These are phyloP conservation scores for Marmota flaviventris DNA, from an alignment of 2,113 vertebrate genomes.

Conservation along the genomic window DNA sequence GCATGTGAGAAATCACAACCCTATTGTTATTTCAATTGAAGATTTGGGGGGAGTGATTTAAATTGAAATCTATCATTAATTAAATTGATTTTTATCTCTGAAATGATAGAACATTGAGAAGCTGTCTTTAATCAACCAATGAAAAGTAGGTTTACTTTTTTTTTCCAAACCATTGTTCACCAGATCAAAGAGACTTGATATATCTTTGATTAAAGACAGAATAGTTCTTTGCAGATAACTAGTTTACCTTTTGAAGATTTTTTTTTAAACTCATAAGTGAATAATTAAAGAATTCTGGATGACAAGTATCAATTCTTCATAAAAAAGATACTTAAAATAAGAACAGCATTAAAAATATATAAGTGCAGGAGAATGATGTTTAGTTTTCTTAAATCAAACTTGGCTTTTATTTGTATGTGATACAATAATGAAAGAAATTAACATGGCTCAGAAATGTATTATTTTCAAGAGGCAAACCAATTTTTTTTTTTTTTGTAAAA, in stretches of 20 bases:
- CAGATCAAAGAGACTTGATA: constrained; percentile 79
- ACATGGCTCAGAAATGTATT: neutral
- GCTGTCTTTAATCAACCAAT: constrained; percentile 33
- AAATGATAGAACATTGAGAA: constrained; percentile 53
- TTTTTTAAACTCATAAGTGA: constrained; percentile 69
- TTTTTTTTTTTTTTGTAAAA: constrained; percentile 10
- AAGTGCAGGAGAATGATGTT: neutral
- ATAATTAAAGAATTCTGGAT: constrained; percentile 75
- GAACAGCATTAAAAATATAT: constrained; percentile 68
- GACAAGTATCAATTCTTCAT: constrained; percentile 76
- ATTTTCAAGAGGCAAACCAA: neutral
- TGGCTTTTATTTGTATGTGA: neutral
- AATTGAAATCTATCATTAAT: constrained; percentile 54
- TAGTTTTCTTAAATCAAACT: constrained; percentile 38
- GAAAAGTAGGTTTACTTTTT: constrained; percentile 50
- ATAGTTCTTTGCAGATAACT: constrained; percentile 72
- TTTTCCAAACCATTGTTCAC: constrained; percentile 67
- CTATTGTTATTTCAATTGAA: neutral
- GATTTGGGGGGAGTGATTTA: neutral
- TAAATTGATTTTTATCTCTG: constrained; percentile 47
- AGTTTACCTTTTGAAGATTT: constrained; percentile 73
- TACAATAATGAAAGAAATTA: neutral
- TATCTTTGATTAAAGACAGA: constrained; percentile 76
- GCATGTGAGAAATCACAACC: neutral
- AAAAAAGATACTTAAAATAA: constrained; percentile 62